Evolutionary conservation across 2,888 invertebrate genomes (phyloP).

Genomic region (Lasiommata megera): DNA sequence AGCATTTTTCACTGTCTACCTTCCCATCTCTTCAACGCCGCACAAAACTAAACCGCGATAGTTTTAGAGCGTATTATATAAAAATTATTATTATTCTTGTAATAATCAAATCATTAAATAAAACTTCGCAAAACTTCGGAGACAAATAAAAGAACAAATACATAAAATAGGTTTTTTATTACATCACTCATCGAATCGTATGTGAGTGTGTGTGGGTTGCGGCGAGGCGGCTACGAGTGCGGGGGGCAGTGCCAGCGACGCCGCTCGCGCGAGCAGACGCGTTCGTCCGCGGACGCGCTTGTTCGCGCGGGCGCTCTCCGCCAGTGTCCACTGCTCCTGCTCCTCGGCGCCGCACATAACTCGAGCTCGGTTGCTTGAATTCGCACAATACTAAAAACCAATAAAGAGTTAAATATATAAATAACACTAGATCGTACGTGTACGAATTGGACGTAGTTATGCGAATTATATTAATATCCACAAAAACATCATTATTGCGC

Average conservation of each 20-base stretch:
- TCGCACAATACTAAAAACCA: conserved; percentile 53
- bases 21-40: no score
- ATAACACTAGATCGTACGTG: no score
- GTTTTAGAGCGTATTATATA: no score
- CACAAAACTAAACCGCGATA: no score
- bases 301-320: conserved; percentile 69
- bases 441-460: no score
- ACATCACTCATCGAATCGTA: conserved; percentile 80
- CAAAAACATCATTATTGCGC: no score
- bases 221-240: conserved; percentile 73
- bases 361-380: conserved; percentile 41
- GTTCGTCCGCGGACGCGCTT: conserved; percentile 39
- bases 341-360: conserved; percentile 85
- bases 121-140: no score
- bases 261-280: conserved; percentile 72
- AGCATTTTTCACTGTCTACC: conserved; percentile 46
- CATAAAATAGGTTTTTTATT: neutral
- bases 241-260: conserved; percentile 52
- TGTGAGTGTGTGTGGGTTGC: conserved; percentile 85
- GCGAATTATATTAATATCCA: no score
- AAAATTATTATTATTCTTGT: no score
- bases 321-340: conserved; percentile 89
- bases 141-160: no score
- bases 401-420: no score
- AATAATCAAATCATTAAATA: no score